These are phyloP conservation scores for Hormiphora californensis DNA, from an alignment of 37 sponge, comb jelly and placozoan genomes.

Conservation along the genomic window DNA sequence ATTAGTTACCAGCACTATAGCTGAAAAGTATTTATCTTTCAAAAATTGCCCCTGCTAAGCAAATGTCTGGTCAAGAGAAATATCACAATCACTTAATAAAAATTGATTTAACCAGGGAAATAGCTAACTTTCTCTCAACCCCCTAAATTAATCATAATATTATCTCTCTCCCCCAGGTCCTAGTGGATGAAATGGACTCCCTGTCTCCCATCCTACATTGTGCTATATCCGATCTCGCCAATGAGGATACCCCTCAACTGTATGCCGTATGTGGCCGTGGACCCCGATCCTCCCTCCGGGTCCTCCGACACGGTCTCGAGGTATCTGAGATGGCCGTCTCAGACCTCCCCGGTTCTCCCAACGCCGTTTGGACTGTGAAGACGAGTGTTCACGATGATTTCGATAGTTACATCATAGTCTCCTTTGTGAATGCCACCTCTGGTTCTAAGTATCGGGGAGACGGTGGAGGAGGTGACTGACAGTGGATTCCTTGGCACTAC, in stretches of 20 bases:
- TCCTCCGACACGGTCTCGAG: constrained; percentile 90
- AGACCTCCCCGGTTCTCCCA: constrained; percentile 95
- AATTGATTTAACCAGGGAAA: too few species aligned
- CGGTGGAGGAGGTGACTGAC: constrained; percentile 97
- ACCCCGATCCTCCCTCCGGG: constrained; percentile 92
- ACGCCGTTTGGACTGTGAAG: constrained; percentile 60
- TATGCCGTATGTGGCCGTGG: constrained; percentile 96
- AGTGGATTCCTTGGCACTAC: constrained; percentile 96
- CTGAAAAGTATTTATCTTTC: too few species aligned
- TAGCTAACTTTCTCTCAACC: too few species aligned
- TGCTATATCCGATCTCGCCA: constrained; percentile 86
- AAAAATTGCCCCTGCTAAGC: too few species aligned
- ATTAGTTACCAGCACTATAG: too few species aligned
- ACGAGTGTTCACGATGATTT: constrained; percentile 67
- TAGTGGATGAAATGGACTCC: constrained; percentile 89
- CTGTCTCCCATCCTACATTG: constrained; percentile 80
- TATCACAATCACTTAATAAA: too few species aligned
- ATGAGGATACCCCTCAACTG: constrained; percentile 97
- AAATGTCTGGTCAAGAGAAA: too few species aligned
- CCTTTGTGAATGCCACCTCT: constrained; percentile 98
- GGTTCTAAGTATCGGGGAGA: constrained; percentile 96
- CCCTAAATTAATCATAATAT: too few species aligned
- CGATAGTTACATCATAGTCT: constrained; percentile 94
- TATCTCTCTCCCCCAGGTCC: constrained; percentile 59
- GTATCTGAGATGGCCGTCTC: constrained; percentile 99